phyloP scores from a whole-genome alignment of 2,113 vertebrate species.

The Mellivora capensis region DNA sequence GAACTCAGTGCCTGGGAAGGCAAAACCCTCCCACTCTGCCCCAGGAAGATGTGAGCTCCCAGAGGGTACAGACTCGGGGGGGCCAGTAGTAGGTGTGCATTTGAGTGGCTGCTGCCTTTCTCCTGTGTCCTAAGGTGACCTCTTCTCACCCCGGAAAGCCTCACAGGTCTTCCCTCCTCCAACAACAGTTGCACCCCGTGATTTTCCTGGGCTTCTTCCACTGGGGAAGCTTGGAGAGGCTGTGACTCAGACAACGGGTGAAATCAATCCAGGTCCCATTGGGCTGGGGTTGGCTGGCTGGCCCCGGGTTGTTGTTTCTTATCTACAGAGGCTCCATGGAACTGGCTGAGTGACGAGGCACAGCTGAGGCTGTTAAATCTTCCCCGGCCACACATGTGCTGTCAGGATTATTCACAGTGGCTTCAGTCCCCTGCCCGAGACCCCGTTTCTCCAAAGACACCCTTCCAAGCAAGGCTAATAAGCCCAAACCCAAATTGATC shows the following conservation, averaged over 20 bases:
- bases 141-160: neutral
- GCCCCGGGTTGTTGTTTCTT: neutral
- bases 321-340: rapidly evolving
- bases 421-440: neutral
- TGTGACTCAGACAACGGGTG: neutral
- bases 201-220: neutral
- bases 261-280: rapidly evolving
- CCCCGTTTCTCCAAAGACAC: slow-evolving; percentile 36
- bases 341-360: neutral
- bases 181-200: neutral
- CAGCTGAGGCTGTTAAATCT: slow-evolving; percentile 48
- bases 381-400: neutral
- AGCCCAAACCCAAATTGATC: slow-evolving; percentile 36
- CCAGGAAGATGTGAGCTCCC: rapidly evolving
- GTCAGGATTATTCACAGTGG: slow-evolving; percentile 33
- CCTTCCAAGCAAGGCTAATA: slow-evolving; percentile 48
- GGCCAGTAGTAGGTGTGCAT: rapidly evolving
- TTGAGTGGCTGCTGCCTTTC: neutral
- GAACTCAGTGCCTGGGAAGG: neutral
- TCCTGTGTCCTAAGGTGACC: no score
- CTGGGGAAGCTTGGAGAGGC: neutral
- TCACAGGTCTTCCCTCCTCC: neutral
- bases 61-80: rapidly evolving
- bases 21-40: rapidly evolving
- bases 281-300: neutral